Conservation (phyloP, 2,888 invertebrate genomes). For the Coelogynopora nodosa region DNA sequence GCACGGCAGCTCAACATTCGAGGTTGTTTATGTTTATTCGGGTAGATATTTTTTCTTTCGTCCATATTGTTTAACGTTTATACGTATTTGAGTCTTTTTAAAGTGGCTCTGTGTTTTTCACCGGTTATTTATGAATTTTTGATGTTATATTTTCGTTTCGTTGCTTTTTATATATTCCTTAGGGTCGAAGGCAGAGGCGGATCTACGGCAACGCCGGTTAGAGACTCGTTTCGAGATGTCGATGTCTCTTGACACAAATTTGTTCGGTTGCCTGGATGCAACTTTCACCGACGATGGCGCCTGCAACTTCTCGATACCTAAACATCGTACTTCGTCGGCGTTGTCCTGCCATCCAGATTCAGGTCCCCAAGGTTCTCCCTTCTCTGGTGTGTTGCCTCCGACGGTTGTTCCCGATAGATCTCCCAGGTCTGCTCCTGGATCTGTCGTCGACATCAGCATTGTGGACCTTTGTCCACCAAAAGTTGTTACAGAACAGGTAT, state of each 20-base stretch:
- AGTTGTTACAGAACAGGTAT: not conserved
- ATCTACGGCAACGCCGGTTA: not conserved
- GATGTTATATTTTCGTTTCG: not conserved
- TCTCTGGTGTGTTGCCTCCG: too few relatives aligned
- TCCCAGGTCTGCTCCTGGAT: not conserved
- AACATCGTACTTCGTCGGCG: not conserved
- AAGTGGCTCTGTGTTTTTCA: too few relatives aligned
- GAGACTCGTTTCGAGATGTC: not conserved
- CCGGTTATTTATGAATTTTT: not conserved
- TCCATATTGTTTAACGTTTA: too few relatives aligned
- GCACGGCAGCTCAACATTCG: not conserved
- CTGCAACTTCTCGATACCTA: not conserved
- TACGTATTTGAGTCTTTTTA: too few relatives aligned
- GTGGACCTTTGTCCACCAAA: not conserved
- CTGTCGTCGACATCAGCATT: not conserved
- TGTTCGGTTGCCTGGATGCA: not conserved
- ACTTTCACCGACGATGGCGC: not conserved
- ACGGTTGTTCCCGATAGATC: not conserved
- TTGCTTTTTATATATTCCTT: too few relatives aligned
- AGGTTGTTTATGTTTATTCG: conserved; percentile 19
- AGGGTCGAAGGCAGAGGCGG: not conserved
- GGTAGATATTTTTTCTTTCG: conserved; percentile 12
- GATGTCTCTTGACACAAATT: not conserved
- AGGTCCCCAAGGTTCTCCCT: too few relatives aligned
- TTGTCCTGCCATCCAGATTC: not conserved